A percentile compares a stretch with the other conserved stretches of the same genome.
phyloP scores from a whole-genome alignment of 2,888 invertebrate species.

The Drosophila affinis region DNA sequence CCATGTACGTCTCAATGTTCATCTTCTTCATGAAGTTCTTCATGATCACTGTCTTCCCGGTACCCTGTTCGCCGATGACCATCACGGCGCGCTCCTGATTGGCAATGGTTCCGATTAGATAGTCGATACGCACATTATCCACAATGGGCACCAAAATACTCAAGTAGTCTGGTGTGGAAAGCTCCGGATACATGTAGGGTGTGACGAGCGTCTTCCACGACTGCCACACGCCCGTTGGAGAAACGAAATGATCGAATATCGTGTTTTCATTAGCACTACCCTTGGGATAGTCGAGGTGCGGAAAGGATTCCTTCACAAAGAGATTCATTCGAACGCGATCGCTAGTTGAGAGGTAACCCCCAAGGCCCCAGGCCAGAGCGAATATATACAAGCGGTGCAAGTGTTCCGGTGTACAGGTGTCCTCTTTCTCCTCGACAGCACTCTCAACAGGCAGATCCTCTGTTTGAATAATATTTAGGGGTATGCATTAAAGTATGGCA shows the following conservation, averaged over 20 bases:
- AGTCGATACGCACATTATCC: constrained; percentile 96
- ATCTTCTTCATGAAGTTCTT: constrained; percentile 95
- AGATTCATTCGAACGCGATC: constrained; percentile 92
- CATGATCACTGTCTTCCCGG: constrained; percentile 99
- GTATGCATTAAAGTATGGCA: constrained; percentile 10
- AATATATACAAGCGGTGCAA: constrained; percentile 94
- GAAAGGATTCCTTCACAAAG: constrained; percentile 88
- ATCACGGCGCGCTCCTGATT: constrained; percentile 94
- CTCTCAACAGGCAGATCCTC: constrained; percentile 86
- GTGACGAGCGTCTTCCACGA: constrained; percentile 94
- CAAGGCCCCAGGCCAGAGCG: constrained; percentile 94
- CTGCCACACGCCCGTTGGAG: constrained; percentile 92
- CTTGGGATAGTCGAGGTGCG: constrained; percentile 88
- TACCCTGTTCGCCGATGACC: constrained; percentile 95
- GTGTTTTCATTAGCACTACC: constrained; percentile 88
- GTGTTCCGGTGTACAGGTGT: constrained; percentile 89
- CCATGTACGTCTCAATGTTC: constrained; percentile 93
- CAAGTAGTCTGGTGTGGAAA: constrained; percentile 94
- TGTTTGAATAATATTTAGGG: constrained; percentile 44
- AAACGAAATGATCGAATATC: constrained; percentile 95
- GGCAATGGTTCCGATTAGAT: constrained; percentile 93
- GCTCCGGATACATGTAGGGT: constrained; percentile 94
- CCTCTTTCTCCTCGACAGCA: constrained; percentile 86
- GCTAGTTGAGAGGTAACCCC: constrained; percentile 92
- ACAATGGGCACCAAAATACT: constrained; percentile 96